Evolutionary conservation across 2,888 invertebrate genomes (phyloP).

Genomic region (Acrobasis repandana): DNA sequence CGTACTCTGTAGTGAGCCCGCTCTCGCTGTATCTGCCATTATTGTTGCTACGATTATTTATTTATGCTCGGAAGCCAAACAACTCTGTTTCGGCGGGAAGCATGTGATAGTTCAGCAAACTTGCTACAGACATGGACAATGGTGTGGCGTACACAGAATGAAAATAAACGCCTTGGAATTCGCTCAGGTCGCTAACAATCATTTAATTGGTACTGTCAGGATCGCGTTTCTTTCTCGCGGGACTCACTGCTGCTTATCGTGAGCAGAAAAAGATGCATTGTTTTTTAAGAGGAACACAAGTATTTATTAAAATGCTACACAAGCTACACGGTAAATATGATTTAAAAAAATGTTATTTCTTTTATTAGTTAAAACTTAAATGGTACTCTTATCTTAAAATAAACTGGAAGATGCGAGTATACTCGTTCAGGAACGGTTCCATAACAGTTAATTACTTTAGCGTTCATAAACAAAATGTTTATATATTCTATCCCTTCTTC

Average conservation of each 20-base stretch:
- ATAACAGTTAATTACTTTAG: too few relatives aligned
- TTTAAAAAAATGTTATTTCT: too few relatives aligned
- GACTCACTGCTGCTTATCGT: conserved; percentile 1
- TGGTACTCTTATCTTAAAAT: too few relatives aligned
- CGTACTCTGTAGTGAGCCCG: conserved; percentile 39
- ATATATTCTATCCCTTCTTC: too few relatives aligned
- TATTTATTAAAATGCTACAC: too few relatives aligned
- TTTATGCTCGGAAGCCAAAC: conserved; percentile 56
- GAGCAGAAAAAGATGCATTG: neutral
- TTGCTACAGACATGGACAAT: conserved; percentile 38
- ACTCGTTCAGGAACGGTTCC: too few relatives aligned
- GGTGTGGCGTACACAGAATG: conserved; percentile 39
- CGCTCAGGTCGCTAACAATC: conserved; percentile 50
- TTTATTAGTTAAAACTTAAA: too few relatives aligned
- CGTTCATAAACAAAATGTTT: too few relatives aligned
- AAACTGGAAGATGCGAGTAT: too few relatives aligned
- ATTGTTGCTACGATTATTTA: conserved; percentile 64
- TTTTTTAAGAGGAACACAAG: too few relatives aligned
- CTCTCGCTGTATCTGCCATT: conserved; percentile 64
- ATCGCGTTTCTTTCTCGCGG: conserved; percentile 41
- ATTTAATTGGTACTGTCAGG: conserved; percentile 45
- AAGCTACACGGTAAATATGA: too few relatives aligned
- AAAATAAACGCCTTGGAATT: conserved; percentile 48
- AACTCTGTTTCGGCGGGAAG: conserved; percentile 48
- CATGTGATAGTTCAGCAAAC: conserved; percentile 47